These are phyloP conservation scores for Quiscalus mexicanus DNA, from an alignment of 2,113 vertebrate genomes.

Conservation along the genomic window DNA sequence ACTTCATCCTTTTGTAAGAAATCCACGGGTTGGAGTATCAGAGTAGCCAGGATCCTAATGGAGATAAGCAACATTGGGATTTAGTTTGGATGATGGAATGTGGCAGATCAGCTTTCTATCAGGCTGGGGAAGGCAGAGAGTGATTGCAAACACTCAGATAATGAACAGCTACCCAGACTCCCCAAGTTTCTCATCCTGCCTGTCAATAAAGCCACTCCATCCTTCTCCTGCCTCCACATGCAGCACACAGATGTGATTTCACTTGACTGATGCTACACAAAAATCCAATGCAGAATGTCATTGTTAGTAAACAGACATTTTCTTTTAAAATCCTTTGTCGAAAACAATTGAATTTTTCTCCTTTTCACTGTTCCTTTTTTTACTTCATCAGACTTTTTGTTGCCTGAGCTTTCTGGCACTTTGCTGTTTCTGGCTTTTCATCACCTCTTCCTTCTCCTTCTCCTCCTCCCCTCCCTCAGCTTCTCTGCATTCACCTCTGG, in stretches of 20 bases:
- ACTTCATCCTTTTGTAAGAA: neutral
- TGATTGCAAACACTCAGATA: conserved; percentile 11
- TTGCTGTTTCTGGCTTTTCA: neutral
- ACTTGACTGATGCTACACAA: neutral
- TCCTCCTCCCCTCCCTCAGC: neutral
- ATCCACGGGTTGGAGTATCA: neutral
- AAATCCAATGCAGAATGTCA: neutral
- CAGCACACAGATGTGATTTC: neutral
- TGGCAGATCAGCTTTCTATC: neutral
- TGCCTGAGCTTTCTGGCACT: neutral
- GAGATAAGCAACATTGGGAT: neutral
- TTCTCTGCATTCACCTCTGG: neutral
- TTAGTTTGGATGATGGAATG: neutral
- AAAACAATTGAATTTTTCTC: neutral
- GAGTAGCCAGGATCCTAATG: neutral
- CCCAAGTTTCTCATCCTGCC: neutral
- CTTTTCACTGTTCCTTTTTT: neutral
- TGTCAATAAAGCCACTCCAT: conserved; percentile 30
- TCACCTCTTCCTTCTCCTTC: neutral
- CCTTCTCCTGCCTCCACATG: neutral
- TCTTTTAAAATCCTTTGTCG: neutral
- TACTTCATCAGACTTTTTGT: neutral
- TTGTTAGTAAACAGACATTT: conserved; percentile 15
- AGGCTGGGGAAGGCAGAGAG: neutral
- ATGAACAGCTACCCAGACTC: conserved; percentile 24